Base-by-base conservation (phyloP, 1,140 invertebrate genomes). In the Cherax quadricarinatus region DNA sequence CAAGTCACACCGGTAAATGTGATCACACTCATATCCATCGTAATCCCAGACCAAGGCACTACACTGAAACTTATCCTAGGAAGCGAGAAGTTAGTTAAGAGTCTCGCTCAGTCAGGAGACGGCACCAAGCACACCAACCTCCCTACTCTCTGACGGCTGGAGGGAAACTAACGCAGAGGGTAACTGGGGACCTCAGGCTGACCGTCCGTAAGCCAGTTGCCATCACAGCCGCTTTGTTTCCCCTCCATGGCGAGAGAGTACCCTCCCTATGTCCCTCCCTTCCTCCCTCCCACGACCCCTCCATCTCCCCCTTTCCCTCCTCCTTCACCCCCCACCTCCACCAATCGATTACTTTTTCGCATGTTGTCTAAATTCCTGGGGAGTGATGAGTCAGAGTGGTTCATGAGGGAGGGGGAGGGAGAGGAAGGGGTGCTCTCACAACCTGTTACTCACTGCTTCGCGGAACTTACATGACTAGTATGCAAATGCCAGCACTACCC, bases 151-250 rank as follows among this genome's bases (percentile, higher is more conserved):
- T 75, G 70, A 75, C 70, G 70, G 70, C 24, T 75, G 70, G 1
- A 30, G 70, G 70, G 70, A 75, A 75, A 75, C 70, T 75, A 75
- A 75, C 70, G 70, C 70, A 6, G 70, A 75, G 70, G 70, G n/a
- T 30, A 75, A 75, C 70, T 30, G 66, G n/a, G 70, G 70, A 75
- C 70, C 70, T 30, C 16, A 75, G 70, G 70, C 70, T 75, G 70
- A 75, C 21, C 70, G 21, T 1, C 24, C 9, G 21, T 6, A 16
- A 66, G 62, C 62, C 14, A 18, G 70, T 75, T 75, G 70, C 70
- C 70, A 75, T 30, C 70, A 75, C 24, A 7, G 70, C 12, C 70
- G 70, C 70, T 75, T 75, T 75, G 70, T 75, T 75, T 75, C 70
- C 70, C 70, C 70, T 30, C 70, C 70, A 75, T 30, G n/a, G 24